Percentiles rank a stretch among this genome's conserved stretches.
These are phyloP conservation scores for Drosophila putrida DNA, from an alignment of 2,888 invertebrate species.

Conservation along the genomic window DNA sequence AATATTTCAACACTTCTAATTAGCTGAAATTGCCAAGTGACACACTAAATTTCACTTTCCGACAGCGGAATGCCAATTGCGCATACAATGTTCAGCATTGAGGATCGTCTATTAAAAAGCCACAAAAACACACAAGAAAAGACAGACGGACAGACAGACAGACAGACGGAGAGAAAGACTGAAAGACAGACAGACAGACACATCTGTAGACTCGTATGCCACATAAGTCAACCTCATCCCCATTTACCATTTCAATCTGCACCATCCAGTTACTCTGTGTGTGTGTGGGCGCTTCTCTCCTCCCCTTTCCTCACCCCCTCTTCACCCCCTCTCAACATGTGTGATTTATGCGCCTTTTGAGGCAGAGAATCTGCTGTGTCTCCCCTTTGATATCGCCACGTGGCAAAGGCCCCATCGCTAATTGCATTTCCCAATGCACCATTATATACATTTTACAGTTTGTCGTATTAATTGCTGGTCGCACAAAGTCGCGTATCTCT, in stretches of 20 bases:
- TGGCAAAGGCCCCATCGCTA: constrained; percentile 56
- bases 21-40: constrained; percentile 79
- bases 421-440: constrained; percentile 61
- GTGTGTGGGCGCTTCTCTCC: constrained; percentile 66
- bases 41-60: constrained; percentile 77
- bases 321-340: not conserved
- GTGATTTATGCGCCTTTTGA: constrained; percentile 77
- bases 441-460: constrained; percentile 71
- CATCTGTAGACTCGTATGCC: constrained; percentile 56
- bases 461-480: constrained; percentile 79
- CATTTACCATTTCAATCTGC: constrained; percentile 1
- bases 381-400: constrained; percentile 68
- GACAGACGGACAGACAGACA: not conserved
- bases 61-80: constrained; percentile 74
- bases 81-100: constrained; percentile 70
- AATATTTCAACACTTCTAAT: constrained; percentile 81
- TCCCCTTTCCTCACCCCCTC: not conserved
- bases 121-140: constrained; percentile 47
- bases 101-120: constrained; percentile 76
- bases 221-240: constrained; percentile 65
- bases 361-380: constrained; percentile 46
- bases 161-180: not conserved
- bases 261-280: constrained; percentile 43
- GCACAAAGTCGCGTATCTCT: constrained; percentile 33
- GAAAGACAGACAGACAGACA: constrained; percentile 17